Conservation (phyloP, 2,888 invertebrate genomes). For the Drosophila putrida region DNA sequence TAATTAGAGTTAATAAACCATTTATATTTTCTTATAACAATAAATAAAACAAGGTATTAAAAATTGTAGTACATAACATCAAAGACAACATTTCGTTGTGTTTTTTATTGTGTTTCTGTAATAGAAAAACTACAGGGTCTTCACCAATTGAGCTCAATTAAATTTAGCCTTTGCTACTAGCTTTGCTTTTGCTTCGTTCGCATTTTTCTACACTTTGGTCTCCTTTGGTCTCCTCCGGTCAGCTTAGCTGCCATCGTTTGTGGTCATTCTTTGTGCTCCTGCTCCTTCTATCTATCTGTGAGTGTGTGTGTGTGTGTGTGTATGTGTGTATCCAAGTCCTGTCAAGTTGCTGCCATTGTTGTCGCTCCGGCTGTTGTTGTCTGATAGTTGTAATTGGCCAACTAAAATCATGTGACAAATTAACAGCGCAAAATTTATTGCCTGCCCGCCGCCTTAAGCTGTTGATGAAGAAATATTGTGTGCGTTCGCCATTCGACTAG, state of each 20-base stretch:
- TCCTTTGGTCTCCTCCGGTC: slow-evolving; percentile 18
- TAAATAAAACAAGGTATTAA: no score
- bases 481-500: slow-evolving; percentile 44
- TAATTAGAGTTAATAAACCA: no score
- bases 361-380: slow-evolving; percentile 41
- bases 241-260: slow-evolving; percentile 58
- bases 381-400: slow-evolving; percentile 81
- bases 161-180: no score
- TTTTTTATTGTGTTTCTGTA: no score
- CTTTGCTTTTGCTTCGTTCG: slow-evolving; percentile 63
- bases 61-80: no score
- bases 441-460: slow-evolving; percentile 79
- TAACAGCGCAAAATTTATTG: slow-evolving; percentile 83
- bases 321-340: slow-evolving; percentile 45
- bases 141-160: no score
- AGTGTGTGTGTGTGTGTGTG: slow-evolving; percentile 26
- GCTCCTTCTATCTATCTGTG: slow-evolving; percentile 7
- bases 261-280: slow-evolving; percentile 37
- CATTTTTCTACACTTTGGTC: slow-evolving; percentile 74
- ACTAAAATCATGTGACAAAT: slow-evolving; percentile 83
- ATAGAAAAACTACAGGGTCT: no score
- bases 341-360: slow-evolving; percentile 68
- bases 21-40: no score
- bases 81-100: no score
- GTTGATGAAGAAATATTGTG: slow-evolving; percentile 79